Conservation (phyloP, 2,113 vertebrate genomes). For the Podarcis muralis region DNA sequence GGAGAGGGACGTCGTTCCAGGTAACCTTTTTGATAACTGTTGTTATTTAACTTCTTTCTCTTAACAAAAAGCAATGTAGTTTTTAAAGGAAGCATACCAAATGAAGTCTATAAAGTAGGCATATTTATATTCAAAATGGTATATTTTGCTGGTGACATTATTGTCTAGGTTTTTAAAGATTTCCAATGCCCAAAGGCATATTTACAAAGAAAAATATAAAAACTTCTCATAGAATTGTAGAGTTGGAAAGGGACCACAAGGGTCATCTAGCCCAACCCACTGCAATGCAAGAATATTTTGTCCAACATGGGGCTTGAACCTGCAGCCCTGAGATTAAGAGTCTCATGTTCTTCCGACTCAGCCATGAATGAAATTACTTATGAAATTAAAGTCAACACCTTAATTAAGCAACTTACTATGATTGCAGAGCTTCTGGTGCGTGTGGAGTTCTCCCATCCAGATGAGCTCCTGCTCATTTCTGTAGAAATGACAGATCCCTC, state of each 20-base stretch:
- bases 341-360: no score
- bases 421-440: background rate
- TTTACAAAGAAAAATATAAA: background rate
- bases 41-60: background rate
- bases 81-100: background rate
- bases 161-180: background rate
- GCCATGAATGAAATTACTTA: background rate
- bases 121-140: background rate
- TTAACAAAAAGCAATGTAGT: background rate
- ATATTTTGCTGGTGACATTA: background rate
- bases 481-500: background rate
- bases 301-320: no score
- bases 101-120: background rate
- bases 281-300: no score
- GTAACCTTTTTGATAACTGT: constrained; percentile 59
- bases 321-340: background rate
- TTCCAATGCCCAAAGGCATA: background rate
- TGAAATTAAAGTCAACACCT: background rate
- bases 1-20: constrained; percentile 46
- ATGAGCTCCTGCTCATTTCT: background rate
- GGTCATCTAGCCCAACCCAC: no score
- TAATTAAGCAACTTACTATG: background rate
- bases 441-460: background rate
- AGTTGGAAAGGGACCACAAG: no score
- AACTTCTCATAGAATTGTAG: background rate